These are phyloP conservation scores for Eulemur coronatus DNA, from an alignment of 2,797 vertebrate species.

Conservation along the genomic window DNA sequence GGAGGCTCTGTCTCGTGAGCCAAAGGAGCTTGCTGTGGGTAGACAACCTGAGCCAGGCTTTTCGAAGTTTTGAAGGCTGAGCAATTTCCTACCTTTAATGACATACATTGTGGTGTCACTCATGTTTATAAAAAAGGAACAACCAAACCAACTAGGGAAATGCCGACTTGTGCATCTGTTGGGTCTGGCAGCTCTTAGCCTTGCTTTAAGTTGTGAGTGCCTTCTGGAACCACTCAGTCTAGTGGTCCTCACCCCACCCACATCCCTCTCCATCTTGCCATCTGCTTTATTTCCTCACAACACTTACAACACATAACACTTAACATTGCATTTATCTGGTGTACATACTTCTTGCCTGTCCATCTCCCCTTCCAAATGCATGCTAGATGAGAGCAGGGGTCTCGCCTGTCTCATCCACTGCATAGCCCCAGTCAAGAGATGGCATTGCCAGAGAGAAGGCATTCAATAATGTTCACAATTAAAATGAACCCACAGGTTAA, in stretches of 20 bases:
- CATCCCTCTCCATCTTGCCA: neutral
- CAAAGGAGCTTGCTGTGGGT: neutral
- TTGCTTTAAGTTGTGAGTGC: neutral
- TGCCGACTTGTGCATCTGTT: neutral
- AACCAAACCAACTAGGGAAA: neutral
- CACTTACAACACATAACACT: neutral
- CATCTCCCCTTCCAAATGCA: neutral
- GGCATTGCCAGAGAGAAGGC: neutral
- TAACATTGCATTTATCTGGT: neutral
- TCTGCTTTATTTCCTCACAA: slow-evolving; percentile 4
- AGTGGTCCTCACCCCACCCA: neutral
- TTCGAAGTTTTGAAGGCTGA: slow-evolving; percentile 18
- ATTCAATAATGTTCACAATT: neutral
- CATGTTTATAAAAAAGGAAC: slow-evolving; percentile 36
- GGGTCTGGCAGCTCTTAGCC: neutral
- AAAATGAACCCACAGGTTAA: neutral
- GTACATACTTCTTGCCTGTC: neutral
- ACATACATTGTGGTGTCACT: neutral
- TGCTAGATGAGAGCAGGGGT: neutral
- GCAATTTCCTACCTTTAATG: slow-evolving; percentile 8
- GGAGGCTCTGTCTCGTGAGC: slow-evolving; percentile 5
- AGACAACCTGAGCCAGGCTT: slow-evolving; percentile 31
- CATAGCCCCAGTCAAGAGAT: neutral
- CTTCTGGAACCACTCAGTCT: neutral
- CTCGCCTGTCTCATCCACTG: neutral